Evolutionary conservation across 1,140 invertebrate genomes (phyloP).

Genomic region (Lepidostoma basale): DNA sequence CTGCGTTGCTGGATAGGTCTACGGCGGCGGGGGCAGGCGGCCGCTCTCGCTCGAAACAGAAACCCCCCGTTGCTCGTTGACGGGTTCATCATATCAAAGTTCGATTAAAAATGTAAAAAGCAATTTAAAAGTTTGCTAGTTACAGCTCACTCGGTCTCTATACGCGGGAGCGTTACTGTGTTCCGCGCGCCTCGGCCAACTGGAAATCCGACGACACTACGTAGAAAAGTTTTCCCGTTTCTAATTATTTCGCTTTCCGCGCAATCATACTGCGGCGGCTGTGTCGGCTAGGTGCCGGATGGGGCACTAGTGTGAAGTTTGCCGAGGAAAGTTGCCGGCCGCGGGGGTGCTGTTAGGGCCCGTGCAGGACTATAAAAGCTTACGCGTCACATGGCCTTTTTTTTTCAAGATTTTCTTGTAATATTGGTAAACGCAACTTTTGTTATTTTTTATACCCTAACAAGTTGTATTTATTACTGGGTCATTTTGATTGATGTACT

Average conservation of each 20-base stretch:
- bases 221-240: neutral
- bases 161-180: slow-evolving; percentile 9
- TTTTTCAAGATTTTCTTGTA: too few relatives aligned
- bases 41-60: slow-evolving; percentile 25
- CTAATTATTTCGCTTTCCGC: neutral
- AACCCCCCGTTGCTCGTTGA: slow-evolving; percentile 43
- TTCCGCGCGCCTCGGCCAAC: neutral
- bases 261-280: neutral
- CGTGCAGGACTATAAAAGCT: too few relatives aligned
- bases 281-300: neutral
- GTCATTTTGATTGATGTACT: too few relatives aligned
- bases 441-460: slow-evolving; percentile 8
- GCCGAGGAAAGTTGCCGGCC: too few relatives aligned
- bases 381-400: too few relatives aligned
- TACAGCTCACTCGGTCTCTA: slow-evolving; percentile 39
- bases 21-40: neutral
- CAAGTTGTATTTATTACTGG: slow-evolving; percentile 17
- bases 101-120: slow-evolving; percentile 48
- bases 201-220: neutral
- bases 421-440: too few relatives aligned
- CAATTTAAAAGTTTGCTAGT: slow-evolving; percentile 47
- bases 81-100: slow-evolving; percentile 47
- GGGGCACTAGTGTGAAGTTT: neutral
- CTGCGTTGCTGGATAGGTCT: neutral
- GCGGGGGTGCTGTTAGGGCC: too few relatives aligned